Percentiles rank a stretch among this genome's conserved stretches.
These are phyloP conservation scores for Botrylloides violaceus DNA, from an alignment of 23 tunicate species.

Conservation along the genomic window DNA sequence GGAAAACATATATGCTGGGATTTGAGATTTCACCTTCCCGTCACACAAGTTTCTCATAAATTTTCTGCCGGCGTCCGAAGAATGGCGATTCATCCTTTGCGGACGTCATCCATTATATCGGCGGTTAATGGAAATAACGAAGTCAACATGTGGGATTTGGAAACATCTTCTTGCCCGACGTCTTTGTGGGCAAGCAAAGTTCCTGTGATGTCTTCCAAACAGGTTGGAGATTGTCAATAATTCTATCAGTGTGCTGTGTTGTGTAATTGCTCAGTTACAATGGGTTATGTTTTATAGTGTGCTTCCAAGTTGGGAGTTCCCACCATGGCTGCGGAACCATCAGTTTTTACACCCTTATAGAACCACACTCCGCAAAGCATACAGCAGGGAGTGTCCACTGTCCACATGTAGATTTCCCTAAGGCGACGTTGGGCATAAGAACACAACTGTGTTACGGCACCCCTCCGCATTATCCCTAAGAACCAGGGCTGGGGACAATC, in stretches of 20 bases:
- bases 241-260: no score
- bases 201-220: slow-evolving; percentile 43
- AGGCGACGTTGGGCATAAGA: no score
- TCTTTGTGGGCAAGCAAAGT: slow-evolving; percentile 85
- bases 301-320: not conserved
- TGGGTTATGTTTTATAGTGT: not conserved
- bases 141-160: slow-evolving; percentile 73
- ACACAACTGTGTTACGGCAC: no score
- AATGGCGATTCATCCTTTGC: slow-evolving; percentile 48
- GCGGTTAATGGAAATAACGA: slow-evolving; percentile 89
- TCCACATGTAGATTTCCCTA: no score
- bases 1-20: slow-evolving; percentile 82
- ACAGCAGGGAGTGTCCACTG: no score
- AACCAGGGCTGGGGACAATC: no score
- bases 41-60: slow-evolving; percentile 61
- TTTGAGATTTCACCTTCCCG: slow-evolving; percentile 74
- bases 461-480: no score
- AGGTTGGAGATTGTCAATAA: not conserved
- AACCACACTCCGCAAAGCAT: no score
- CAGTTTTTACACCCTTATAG: not conserved
- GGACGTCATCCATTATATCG: slow-evolving; percentile 59
- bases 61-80: slow-evolving; percentile 48
- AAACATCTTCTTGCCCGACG: slow-evolving; percentile 57
- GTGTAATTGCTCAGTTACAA: no score
- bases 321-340: not conserved